These are phyloP conservation scores for Lindbergichthys nudifrons DNA, from an alignment of 2,797 vertebrate genomes.

Conservation along the genomic window DNA sequence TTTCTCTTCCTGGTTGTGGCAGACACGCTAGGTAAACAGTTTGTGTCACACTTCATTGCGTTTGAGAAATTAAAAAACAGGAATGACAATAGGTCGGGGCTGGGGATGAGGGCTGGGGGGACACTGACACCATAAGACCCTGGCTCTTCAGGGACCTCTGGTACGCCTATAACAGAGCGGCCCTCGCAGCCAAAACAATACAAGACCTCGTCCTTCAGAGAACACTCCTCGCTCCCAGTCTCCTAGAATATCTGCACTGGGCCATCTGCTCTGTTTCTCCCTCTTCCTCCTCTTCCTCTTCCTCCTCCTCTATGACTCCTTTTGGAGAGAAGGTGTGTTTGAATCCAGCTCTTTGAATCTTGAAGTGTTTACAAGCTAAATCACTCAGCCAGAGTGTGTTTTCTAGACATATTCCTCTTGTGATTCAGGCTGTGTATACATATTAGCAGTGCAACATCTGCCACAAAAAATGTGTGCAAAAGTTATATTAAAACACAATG, in stretches of 20 bases:
- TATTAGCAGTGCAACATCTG: slow-evolving; percentile 63
- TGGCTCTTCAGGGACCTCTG: slow-evolving; percentile 90
- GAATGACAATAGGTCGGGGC: slow-evolving; percentile 80
- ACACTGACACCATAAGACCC: slow-evolving; percentile 84
- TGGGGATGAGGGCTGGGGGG: slow-evolving; percentile 73
- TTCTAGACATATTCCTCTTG: slow-evolving; percentile 57
- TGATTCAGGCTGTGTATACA: slow-evolving; percentile 59
- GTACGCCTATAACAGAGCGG: slow-evolving; percentile 90
- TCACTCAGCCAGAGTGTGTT: slow-evolving; percentile 63
- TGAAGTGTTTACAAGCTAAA: slow-evolving; percentile 93
- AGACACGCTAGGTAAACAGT: slow-evolving; percentile 88
- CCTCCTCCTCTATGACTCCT: slow-evolving; percentile 78
- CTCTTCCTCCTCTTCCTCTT: slow-evolving; percentile 35
- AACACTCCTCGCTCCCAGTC: slow-evolving; percentile 72
- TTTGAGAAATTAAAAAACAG: slow-evolving; percentile 87
- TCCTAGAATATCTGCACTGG: slow-evolving; percentile 94
- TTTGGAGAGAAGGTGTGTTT: slow-evolving; percentile 81
- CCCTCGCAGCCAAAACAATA: slow-evolving; percentile 92
- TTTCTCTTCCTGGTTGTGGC: slow-evolving; percentile 82
- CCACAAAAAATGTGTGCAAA: slow-evolving; percentile 43
- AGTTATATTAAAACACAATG: slow-evolving; percentile 29
- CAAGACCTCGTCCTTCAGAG: slow-evolving; percentile 86
- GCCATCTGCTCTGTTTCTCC: slow-evolving; percentile 90
- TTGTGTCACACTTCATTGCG: slow-evolving; percentile 88
- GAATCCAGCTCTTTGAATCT: slow-evolving; percentile 84